Evolutionary conservation across 2,113 vertebrate genomes (phyloP).

Genomic region (Ivindomyrus marchei): DNA sequence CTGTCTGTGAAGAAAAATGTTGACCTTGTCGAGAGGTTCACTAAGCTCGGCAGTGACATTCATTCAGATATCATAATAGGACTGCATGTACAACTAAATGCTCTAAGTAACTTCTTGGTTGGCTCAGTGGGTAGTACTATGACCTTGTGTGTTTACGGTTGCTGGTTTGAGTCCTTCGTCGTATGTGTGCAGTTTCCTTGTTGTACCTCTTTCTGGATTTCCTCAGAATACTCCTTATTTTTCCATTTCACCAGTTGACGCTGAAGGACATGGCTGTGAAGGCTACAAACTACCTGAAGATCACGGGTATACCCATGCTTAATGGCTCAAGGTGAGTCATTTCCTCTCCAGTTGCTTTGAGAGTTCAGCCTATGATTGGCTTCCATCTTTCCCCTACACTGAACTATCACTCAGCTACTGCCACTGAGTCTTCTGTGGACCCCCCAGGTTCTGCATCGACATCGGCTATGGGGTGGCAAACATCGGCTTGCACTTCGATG

Average conservation of each 20-base stretch:
- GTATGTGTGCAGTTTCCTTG: background rate
- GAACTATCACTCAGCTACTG: background rate
- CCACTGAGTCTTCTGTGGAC: background rate
- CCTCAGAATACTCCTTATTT: background rate
- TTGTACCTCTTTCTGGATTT: background rate
- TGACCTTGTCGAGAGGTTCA: too few species aligned
- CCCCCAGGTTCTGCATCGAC: slow-evolving; percentile 55
- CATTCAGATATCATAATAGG: too few species aligned
- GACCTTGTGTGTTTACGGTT: background rate
- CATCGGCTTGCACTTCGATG: slow-evolving; percentile 62
- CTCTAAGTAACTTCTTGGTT: background rate
- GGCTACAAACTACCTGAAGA: slow-evolving; percentile 55
- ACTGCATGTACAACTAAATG: background rate
- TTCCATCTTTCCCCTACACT: background rate
- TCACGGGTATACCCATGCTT: slow-evolving; percentile 42
- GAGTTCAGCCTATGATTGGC: background rate
- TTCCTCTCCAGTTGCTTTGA: background rate
- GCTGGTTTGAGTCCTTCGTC: background rate
- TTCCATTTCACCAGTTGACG: slow-evolving; percentile 35
- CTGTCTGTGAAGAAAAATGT: too few species aligned
- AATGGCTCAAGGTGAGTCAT: slow-evolving; percentile 28
- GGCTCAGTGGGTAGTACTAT: background rate
- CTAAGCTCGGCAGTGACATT: too few species aligned
- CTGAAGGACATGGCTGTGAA: slow-evolving; percentile 56
- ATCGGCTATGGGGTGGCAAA: slow-evolving; percentile 49